A percentile compares a stretch with the other conserved stretches of the same genome.
phyloP scores from a whole-genome alignment of 2,797 vertebrate genomes.

The Antennarius maculatus region DNA sequence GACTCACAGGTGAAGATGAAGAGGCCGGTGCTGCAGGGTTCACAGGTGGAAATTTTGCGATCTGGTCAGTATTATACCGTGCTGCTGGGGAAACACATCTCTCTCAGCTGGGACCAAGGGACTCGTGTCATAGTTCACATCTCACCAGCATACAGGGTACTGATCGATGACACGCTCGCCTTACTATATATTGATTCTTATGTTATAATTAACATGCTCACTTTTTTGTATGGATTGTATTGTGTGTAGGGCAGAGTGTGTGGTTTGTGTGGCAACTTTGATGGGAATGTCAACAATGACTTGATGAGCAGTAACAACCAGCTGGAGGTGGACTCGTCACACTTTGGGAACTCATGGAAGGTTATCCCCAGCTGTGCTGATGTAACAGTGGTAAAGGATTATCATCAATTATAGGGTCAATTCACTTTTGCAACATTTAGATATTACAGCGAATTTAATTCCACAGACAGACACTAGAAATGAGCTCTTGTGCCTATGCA shows the following conservation, averaged over 20 bases:
- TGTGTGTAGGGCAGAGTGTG: constrained; percentile 87
- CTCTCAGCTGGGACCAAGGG: constrained; percentile 90
- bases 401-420: neutral
- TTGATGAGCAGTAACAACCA: constrained; percentile 92
- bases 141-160: constrained; percentile 83
- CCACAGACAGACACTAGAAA: neutral
- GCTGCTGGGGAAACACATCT: constrained; percentile 86
- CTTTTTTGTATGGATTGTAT: neutral
- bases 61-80: constrained; percentile 90
- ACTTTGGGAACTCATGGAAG: constrained; percentile 98
- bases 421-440: neutral
- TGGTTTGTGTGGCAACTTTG: constrained; percentile 97
- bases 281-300: constrained; percentile 94
- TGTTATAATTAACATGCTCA: neutral
- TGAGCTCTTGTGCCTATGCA: neutral
- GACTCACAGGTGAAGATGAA: constrained; percentile 86
- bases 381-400: constrained; percentile 83
- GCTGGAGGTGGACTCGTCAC: constrained; percentile 88
- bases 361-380: constrained; percentile 89
- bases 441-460: neutral
- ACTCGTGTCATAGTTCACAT: constrained; percentile 88
- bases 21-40: constrained; percentile 80
- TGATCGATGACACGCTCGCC: neutral
- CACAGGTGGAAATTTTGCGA: constrained; percentile 87
- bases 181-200: neutral